phyloP scores from a whole-genome alignment of 2,113 vertebrate species.

The Conger conger region DNA sequence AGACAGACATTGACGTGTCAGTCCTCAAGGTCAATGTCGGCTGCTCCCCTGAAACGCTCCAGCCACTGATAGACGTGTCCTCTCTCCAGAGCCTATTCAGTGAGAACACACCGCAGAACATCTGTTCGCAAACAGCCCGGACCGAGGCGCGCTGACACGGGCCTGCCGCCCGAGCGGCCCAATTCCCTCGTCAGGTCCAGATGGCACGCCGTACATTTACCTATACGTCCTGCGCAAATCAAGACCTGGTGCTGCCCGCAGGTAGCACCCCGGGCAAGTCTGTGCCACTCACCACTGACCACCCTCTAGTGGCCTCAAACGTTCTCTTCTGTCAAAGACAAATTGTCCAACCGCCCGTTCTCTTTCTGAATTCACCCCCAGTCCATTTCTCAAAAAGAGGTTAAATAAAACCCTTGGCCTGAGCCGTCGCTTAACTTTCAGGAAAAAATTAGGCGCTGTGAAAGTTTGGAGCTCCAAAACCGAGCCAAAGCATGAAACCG shows the following conservation, averaged over 20 bases:
- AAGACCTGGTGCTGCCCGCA: constrained; percentile 77
- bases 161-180: constrained; percentile 79
- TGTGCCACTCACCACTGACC: constrained; percentile 72
- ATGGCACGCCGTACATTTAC: constrained; percentile 83
- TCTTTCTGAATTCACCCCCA: constrained; percentile 79
- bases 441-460: constrained; percentile 50
- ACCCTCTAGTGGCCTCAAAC: constrained; percentile 78
- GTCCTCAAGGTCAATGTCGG: constrained; percentile 74
- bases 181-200: constrained; percentile 94
- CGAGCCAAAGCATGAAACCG: constrained; percentile 32
- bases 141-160: constrained; percentile 90
- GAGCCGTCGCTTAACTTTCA: constrained; percentile 69
- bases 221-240: constrained; percentile 79
- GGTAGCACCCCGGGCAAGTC: constrained; percentile 83
- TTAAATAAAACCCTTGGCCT: constrained; percentile 81
- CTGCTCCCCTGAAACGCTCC: constrained; percentile 55
- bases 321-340: constrained; percentile 90
- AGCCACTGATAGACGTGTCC: constrained; percentile 88
- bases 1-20: constrained; percentile 58
- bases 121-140: constrained; percentile 99
- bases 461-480: constrained; percentile 50
- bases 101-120: constrained; percentile 93
- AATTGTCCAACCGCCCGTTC: constrained; percentile 79
- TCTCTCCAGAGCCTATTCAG: constrained; percentile 90
- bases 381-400: constrained; percentile 71